A percentile compares a stretch with the other conserved stretches of the same genome.
phyloP scores from a whole-genome alignment of 2,797 vertebrate genomes.

The Gouania willdenowi region DNA sequence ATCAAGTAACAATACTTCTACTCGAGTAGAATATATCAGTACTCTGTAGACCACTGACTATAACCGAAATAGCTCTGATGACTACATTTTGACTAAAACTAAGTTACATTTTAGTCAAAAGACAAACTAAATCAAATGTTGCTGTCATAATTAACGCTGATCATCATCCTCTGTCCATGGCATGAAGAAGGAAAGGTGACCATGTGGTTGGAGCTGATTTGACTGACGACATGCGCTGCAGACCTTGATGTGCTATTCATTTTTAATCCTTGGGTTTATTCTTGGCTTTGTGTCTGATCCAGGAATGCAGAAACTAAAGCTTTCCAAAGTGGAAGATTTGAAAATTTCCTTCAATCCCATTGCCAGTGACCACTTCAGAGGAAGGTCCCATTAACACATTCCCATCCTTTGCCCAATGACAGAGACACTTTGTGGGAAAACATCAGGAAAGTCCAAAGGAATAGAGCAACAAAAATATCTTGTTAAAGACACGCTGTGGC shows the following conservation, averaged over 20 bases:
- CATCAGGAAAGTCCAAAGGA: slow-evolving; percentile 8
- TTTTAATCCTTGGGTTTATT: slow-evolving; percentile 23
- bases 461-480: slow-evolving; percentile 10
- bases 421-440: slow-evolving; percentile 16
- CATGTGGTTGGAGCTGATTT: slow-evolving; percentile 23
- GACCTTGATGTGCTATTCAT: slow-evolving; percentile 16
- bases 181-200: no score
- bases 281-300: slow-evolving; percentile 10
- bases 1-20: no score
- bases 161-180: no score
- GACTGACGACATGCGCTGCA: slow-evolving; percentile 11
- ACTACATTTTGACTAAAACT: no score
- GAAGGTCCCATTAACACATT: slow-evolving; percentile 13
- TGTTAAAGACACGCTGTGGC: slow-evolving; percentile 28
- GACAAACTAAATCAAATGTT: no score
- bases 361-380: slow-evolving; percentile 9
- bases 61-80: no score
- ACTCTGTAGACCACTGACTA: no score
- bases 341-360: not conserved
- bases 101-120: no score
- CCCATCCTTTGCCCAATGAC: slow-evolving; percentile 46
- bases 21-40: no score
- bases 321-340: not conserved
- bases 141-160: no score
- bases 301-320: slow-evolving; percentile 13